phyloP scores from a whole-genome alignment of 2,113 vertebrate species.

The Marmota flaviventris region DNA sequence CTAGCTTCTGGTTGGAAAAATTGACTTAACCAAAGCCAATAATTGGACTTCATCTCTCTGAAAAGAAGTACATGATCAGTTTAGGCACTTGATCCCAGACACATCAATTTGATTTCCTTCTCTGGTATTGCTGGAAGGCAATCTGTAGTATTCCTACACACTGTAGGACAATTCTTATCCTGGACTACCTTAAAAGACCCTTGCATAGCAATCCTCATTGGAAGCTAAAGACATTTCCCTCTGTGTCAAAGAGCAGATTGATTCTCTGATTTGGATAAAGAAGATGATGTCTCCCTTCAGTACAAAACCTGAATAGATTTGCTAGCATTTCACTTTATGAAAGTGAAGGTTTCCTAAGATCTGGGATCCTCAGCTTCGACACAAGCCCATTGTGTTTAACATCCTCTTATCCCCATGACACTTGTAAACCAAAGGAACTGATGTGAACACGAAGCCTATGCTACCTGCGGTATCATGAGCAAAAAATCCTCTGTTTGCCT shows the following conservation, averaged over 20 bases:
- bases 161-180: background rate
- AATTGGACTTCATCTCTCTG: background rate
- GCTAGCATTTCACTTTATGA: background rate
- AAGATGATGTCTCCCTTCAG: background rate
- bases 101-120: background rate
- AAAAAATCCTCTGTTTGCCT: background rate
- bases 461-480: background rate
- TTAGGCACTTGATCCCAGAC: background rate
- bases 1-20: background rate
- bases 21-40: background rate
- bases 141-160: background rate
- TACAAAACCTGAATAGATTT: background rate
- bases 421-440: background rate
- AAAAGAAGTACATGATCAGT: background rate
- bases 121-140: background rate
- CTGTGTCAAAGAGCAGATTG: background rate
- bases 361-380: background rate
- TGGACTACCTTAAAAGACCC: background rate
- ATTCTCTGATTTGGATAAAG: background rate
- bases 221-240: background rate
- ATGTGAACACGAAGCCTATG: rapidly evolving
- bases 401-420: background rate
- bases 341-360: background rate
- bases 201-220: background rate
- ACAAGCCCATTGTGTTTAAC: background rate